Conservation (phyloP, 2,888 invertebrate genomes). For the Bhutanitis thaidina region DNA sequence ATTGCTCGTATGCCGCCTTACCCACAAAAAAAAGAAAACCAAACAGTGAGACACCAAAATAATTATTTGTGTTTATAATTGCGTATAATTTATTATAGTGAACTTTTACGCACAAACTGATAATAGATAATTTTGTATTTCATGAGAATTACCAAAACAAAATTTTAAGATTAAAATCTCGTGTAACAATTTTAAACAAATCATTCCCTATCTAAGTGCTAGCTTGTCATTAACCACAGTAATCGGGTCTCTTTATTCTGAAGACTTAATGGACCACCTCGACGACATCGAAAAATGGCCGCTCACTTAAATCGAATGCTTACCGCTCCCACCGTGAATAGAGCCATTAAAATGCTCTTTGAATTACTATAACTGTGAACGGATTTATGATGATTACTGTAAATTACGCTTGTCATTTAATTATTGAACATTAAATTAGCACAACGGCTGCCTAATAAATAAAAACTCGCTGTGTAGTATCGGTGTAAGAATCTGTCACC, state of each 20-base stretch:
- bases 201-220: slow-evolving; percentile 26
- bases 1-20: no score
- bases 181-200: slow-evolving; percentile 6
- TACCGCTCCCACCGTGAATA: slow-evolving; percentile 36
- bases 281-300: slow-evolving; percentile 53
- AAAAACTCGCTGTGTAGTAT: no score
- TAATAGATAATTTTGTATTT: no score
- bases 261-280: slow-evolving; percentile 42
- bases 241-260: slow-evolving; percentile 51
- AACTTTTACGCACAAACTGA: no score
- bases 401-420: neutral
- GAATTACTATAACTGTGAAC: slow-evolving; percentile 40
- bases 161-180: slow-evolving; percentile 16
- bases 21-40: no score
- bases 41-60: no score
- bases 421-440: no score
- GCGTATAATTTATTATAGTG: no score
- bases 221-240: slow-evolving; percentile 45
- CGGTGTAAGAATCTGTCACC: no score
- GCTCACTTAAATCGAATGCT: slow-evolving; percentile 39
- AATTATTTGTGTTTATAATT: no score
- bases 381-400: neutral
- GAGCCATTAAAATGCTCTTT: slow-evolving; percentile 56
- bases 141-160: no score
- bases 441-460: no score